Evolutionary conservation across 2,888 invertebrate species (phyloP).

Genomic region (Amphipoea lucens): DNA sequence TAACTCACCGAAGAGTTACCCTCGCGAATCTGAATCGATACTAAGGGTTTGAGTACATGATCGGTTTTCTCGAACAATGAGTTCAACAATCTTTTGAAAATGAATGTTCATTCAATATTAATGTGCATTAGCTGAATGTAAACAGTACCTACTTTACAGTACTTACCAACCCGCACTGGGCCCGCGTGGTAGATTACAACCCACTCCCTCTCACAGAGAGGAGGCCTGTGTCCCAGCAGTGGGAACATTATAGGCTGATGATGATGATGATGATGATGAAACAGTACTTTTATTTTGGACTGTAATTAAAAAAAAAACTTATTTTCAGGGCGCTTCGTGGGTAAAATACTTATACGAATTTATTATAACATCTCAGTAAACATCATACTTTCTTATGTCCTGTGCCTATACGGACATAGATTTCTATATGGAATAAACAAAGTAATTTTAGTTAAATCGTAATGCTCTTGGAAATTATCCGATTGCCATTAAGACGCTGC

Average conservation of each 20-base stretch:
- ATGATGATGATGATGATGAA: no score
- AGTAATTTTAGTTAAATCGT: neutral
- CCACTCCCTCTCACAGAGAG: no score
- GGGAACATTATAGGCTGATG: no score
- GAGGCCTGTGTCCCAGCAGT: no score
- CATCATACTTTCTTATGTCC: neutral
- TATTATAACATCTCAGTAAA: neutral
- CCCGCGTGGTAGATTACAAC: no score
- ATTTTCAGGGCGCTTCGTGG: neutral
- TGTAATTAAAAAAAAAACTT: neutral
- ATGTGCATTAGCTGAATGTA: constrained; percentile 31
- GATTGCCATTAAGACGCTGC: no score
- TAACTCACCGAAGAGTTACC: constrained; percentile 60
- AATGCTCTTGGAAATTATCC: neutral
- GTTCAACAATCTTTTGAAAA: constrained; percentile 49
- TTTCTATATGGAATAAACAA: neutral
- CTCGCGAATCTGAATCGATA: constrained; percentile 57
- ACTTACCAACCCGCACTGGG: no score
- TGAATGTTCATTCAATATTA: constrained; percentile 43
- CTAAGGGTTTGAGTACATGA: constrained; percentile 60
- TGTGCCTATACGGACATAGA: neutral
- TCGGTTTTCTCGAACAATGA: constrained; percentile 56
- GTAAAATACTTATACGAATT: neutral
- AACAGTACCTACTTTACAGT: no score
- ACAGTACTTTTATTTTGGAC: neutral